phyloP scores from a whole-genome alignment of 2,888 invertebrate species.

The Melieria picta region DNA sequence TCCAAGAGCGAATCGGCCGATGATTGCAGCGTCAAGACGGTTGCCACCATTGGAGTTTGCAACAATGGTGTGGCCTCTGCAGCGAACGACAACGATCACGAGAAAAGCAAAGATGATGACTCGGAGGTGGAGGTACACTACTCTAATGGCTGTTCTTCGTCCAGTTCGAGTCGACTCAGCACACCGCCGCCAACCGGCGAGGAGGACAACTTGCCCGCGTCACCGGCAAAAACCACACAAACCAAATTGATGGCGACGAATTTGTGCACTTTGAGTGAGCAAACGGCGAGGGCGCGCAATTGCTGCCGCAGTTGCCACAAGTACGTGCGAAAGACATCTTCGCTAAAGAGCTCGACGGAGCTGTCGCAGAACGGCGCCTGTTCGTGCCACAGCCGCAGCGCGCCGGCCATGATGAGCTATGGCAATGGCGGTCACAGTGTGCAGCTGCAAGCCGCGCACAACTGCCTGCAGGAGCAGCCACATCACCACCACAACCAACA shows the following conservation, averaged over 20 bases:
- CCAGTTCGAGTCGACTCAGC: conserved; percentile 54
- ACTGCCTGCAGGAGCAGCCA: conserved; percentile 33
- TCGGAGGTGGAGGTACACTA: conserved; percentile 46
- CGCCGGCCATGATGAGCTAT: conserved; percentile 51
- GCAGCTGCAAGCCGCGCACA: conserved; percentile 25
- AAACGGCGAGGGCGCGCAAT: conserved; percentile 34
- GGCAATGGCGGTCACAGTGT: conserved; percentile 24
- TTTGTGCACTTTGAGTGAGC: conserved; percentile 51
- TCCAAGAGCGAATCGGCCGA: conserved; percentile 41
- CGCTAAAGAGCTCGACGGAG: conserved; percentile 57
- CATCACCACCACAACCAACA: conserved; percentile 38
- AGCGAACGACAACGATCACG: conserved; percentile 37
- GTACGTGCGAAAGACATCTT: conserved; percentile 56
- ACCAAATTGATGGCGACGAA: conserved; percentile 54
- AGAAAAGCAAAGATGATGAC: conserved; percentile 42
- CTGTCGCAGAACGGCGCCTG: conserved; percentile 41
- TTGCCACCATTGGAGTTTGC: conserved; percentile 22
- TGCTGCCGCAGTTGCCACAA: conserved; percentile 55
- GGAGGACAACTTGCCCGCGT: conserved; percentile 56
- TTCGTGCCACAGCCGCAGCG: conserved; percentile 56
- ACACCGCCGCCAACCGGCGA: conserved; percentile 63
- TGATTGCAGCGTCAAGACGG: conserved; percentile 17
- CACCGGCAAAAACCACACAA: conserved; percentile 54
- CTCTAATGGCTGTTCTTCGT: conserved; percentile 45
- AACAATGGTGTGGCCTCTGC: conserved; percentile 27